Evolutionary conservation across 2,888 invertebrate genomes (phyloP), one percentile per base, ranked within the genome.

Genomic region (Acanthoscelides obtectus): DNA sequence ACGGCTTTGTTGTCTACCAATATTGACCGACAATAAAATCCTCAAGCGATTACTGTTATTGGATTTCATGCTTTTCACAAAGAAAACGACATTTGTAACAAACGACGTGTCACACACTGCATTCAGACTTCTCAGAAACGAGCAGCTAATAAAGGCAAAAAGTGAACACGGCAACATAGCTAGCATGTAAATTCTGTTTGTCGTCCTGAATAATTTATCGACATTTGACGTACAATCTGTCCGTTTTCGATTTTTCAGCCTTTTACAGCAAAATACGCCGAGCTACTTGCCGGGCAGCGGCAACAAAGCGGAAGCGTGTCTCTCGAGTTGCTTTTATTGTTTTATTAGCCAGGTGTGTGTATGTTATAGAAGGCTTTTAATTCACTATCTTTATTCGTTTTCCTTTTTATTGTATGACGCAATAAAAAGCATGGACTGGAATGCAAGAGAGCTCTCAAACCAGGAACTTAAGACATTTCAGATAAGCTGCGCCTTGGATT

Each of bases 341-440:
- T 76, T 76, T 76, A 76, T 76, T 70, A 73, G 72, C 72, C 76
- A 76, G 76, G 76, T 76, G 75, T 72, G 68, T 73, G 65, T 27
- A 67, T 72, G 70, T 67, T 72, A n/a, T n/a, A 72, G 69, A 67
- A 69, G 63, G 22, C 67, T 66, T 69, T 69, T 69, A 45, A 45
- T 45, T 45, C 45, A 45, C 45, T 45, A 45, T 45, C 45, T 45
- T 45, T 45, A 45, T 45, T 45, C 45, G 45, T 45, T 45, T 45
- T 45, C 17, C 45, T 45, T 12, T 45, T 45, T 45, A 45, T 45
- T 45, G 45, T 45, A 45, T 17, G 45, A 17, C 45, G 45, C 45
- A 12, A 45, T 45, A 45, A 45, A 45, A 45, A 45, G 12, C 45
- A 45, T 12, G 45, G 12, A 17, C 6, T 45, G 45, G 45, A 45